These are phyloP conservation scores for Mesocricetus auratus DNA, from an alignment of 2,113 vertebrate genomes.

Conservation along the genomic window DNA sequence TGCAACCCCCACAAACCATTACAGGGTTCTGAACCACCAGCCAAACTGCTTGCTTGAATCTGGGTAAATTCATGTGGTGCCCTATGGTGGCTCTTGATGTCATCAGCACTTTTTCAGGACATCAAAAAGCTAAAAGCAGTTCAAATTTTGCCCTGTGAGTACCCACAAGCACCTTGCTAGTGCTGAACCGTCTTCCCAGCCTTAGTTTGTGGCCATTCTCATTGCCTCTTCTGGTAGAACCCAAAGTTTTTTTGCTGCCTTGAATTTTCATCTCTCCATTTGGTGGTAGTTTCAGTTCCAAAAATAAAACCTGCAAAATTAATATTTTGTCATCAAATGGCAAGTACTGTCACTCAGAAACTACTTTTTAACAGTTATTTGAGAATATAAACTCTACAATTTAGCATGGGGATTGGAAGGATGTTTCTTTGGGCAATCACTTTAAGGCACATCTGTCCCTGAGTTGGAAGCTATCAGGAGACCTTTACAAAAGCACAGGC, in stretches of 20 bases:
- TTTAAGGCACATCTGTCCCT: conserved; percentile 16
- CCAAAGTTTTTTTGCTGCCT: conserved; percentile 94
- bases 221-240: conserved; percentile 91
- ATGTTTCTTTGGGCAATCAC: neutral
- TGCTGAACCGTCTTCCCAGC: conserved; percentile 94
- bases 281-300: conserved; percentile 95
- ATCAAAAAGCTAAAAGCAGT: conserved; percentile 2
- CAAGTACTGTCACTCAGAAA: conserved; percentile 65
- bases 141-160: neutral
- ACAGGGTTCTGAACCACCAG: neutral
- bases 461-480: neutral
- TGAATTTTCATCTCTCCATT: conserved; percentile 90
- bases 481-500: neutral
- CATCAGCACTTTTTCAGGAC: neutral
- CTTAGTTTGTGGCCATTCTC: conserved; percentile 83
- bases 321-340: conserved; percentile 72
- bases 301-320: conserved; percentile 92
- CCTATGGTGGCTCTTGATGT: neutral
- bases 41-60: neutral
- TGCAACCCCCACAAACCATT: neutral
- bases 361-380: conserved; percentile 75
- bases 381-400: conserved; percentile 51
- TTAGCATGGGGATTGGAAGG: neutral
- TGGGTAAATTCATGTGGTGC: neutral
- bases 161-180: conserved; percentile 92